These are phyloP conservation scores for Brachionus plicatilis DNA, from an alignment of 1,140 invertebrate species.

Conservation along the genomic window DNA sequence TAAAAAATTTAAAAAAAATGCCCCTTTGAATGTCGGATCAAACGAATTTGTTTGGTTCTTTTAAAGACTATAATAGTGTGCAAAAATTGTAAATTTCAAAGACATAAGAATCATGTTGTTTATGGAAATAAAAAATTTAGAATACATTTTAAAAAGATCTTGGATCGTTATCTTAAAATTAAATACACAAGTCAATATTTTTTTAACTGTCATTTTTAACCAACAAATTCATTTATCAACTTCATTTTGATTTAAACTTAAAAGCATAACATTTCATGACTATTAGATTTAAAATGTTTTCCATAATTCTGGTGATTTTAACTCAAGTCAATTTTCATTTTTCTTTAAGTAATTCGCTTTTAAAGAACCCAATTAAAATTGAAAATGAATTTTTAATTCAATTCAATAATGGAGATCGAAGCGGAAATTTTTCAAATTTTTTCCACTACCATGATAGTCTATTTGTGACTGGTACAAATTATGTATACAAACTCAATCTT, in stretches of 20 bases:
- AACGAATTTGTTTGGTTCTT: too few relatives aligned
- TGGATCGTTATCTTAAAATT: neutral
- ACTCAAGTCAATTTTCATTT: neutral
- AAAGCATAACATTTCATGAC: neutral
- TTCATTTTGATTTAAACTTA: neutral
- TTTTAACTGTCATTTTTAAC: neutral
- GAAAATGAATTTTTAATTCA: neutral
- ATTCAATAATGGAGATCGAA: neutral
- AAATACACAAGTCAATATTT: neutral
- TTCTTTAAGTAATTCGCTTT: neutral
- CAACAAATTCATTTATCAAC: neutral
- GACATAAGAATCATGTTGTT: too few relatives aligned
- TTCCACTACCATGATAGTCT: neutral
- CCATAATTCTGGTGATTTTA: neutral
- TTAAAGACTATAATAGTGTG: too few relatives aligned
- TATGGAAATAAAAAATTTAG: too few relatives aligned
- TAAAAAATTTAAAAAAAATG: too few relatives aligned
- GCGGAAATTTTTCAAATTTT: slow-evolving; percentile 23
- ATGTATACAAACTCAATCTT: neutral
- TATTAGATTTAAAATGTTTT: neutral
- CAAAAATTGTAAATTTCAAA: too few relatives aligned
- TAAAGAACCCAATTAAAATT: neutral
- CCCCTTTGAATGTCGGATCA: too few relatives aligned
- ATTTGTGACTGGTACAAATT: slow-evolving; percentile 14
- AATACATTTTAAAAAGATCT: too few relatives aligned